Evolutionary conservation across 2,113 vertebrate species (phyloP).

Genomic region (Pomatorhinus ruficollis): DNA sequence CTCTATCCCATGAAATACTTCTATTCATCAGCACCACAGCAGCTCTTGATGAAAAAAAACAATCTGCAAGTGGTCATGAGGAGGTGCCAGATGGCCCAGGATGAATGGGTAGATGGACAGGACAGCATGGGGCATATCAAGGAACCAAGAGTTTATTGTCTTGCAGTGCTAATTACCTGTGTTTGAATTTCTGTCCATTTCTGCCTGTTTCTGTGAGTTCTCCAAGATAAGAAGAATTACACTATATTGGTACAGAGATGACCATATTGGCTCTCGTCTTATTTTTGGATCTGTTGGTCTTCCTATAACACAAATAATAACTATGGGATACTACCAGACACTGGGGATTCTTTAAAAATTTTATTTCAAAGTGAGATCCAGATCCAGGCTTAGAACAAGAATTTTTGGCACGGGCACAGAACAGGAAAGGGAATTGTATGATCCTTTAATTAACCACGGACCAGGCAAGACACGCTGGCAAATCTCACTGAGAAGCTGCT

Average conservation of each 20-base stretch:
- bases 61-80: not conserved
- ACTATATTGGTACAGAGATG: not conserved
- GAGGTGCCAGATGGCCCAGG: not conserved
- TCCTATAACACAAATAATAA: not conserved
- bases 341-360: not conserved
- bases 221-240: not conserved
- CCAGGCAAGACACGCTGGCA: rapidly evolving
- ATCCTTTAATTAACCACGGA: not conserved
- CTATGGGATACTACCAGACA: not conserved
- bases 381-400: not conserved
- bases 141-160: not conserved
- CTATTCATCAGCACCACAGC: not conserved
- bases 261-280: not conserved
- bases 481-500: not conserved
- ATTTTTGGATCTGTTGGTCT: not conserved
- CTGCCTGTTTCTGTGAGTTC: not conserved
- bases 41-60: not conserved
- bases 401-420: not conserved
- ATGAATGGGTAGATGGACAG: not conserved
- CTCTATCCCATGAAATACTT: not conserved
- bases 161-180: not conserved
- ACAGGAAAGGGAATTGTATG: not conserved
- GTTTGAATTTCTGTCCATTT: not conserved
- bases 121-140: not conserved
- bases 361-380: not conserved